A percentile compares a stretch with the other conserved stretches of the same genome.
phyloP scores from a whole-genome alignment of 2,113 vertebrate genomes.

The Sturnira hondurensis region DNA sequence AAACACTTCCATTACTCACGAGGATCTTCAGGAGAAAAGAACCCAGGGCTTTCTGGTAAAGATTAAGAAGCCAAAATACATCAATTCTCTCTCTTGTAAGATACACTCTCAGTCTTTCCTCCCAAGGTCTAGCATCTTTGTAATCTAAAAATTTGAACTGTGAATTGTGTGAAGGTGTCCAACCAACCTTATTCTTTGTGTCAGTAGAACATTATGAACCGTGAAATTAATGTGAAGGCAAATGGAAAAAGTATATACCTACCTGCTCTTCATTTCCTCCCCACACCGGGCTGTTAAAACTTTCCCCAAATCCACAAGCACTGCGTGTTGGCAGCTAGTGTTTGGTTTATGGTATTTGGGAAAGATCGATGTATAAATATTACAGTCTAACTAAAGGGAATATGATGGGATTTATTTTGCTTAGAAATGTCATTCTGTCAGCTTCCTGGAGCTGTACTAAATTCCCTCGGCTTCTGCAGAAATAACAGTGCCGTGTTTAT shows the following conservation, averaged over 20 bases:
- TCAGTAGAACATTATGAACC: not conserved
- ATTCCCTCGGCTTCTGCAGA: conserved; percentile 29
- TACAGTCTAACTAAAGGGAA: not conserved
- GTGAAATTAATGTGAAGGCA: not conserved
- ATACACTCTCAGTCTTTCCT: not conserved
- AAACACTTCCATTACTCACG: not conserved
- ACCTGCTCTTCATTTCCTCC: not conserved
- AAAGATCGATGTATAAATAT: not conserved
- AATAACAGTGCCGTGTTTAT: conserved; percentile 10
- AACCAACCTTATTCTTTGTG: not conserved
- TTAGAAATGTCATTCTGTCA: conserved; percentile 40
- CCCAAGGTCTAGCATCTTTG: not conserved
- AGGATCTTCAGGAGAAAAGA: not conserved
- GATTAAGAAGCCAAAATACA: not conserved
- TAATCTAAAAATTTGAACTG: not conserved
- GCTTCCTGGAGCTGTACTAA: not conserved
- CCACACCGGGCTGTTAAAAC: not conserved
- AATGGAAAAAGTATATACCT: not conserved
- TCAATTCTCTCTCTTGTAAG: not conserved
- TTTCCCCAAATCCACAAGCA: not conserved
- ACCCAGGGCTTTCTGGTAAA: not conserved
- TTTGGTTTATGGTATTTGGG: not conserved
- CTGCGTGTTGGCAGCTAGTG: not conserved
- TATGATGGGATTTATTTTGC: not conserved
- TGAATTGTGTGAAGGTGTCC: not conserved